A percentile compares a stretch with the other conserved stretches of the same genome.
Conservation (phyloP, 2,113 vertebrate species). For the Gobiocypris rarus region DNA sequence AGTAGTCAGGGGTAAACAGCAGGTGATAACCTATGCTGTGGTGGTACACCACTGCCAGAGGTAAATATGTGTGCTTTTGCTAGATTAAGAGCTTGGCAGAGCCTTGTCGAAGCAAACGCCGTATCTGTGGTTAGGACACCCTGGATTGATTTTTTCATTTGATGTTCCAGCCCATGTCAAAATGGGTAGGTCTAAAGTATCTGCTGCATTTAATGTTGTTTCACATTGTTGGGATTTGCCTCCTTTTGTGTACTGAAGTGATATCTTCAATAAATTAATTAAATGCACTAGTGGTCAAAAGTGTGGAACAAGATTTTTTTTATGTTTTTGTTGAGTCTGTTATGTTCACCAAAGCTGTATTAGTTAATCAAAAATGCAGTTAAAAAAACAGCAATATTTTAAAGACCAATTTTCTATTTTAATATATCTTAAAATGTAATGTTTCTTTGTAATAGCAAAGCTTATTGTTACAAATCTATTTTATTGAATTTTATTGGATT, state of each 20-base stretch:
- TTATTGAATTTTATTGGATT: too few species aligned
- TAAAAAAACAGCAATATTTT: neutral
- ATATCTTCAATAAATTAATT: neutral
- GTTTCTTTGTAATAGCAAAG: too few species aligned
- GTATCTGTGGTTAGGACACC: slow-evolving; percentile 16
- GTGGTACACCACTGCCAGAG: slow-evolving; percentile 16
- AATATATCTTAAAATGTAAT: neutral
- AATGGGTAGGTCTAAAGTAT: neutral
- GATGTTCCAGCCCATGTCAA: neutral
- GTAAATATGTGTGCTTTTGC: slow-evolving; percentile 29
- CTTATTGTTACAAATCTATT: too few species aligned
- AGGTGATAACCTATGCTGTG: slow-evolving; percentile 33
- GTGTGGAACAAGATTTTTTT: neutral
- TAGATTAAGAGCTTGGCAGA: slow-evolving; percentile 8
- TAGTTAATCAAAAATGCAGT: neutral
- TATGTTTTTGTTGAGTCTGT: neutral
- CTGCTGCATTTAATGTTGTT: neutral
- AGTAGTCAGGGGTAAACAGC: slow-evolving; percentile 21
- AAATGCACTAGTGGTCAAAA: neutral
- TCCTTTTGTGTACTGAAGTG: neutral
- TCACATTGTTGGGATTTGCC: neutral
- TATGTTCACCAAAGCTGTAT: neutral
- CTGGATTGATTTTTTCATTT: slow-evolving; percentile 20
- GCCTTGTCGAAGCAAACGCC: neutral
- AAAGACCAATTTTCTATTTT: neutral